Conservation (phyloP, 2,113 vertebrate genomes). For the Suncus etruscus region DNA sequence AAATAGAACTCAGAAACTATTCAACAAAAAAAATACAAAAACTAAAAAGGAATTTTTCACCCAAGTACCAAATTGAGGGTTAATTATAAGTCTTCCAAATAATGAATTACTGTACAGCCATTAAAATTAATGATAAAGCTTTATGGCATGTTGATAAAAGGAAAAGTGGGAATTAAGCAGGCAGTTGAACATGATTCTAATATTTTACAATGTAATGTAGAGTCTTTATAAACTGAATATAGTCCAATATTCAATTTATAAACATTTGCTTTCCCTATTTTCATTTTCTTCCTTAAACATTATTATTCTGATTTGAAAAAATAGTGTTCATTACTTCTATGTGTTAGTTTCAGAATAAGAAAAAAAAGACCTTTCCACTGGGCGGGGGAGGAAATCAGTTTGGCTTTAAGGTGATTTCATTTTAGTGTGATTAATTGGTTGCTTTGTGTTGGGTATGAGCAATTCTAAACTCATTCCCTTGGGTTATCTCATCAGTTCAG, state of each 20-base stretch:
- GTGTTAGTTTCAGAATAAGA: slow-evolving; percentile 42
- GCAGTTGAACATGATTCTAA: neutral
- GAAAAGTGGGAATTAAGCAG: neutral
- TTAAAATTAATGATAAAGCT: slow-evolving; percentile 40
- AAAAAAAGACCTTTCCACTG: neutral
- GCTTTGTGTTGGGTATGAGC: slow-evolving; percentile 30
- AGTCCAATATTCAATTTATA: slow-evolving; percentile 19
- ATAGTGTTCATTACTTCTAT: slow-evolving; percentile 21
- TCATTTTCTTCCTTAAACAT: slow-evolving; percentile 33
- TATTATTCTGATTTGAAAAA: slow-evolving; percentile 57
- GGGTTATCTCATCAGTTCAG: slow-evolving; percentile 45
- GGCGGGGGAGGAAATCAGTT: neutral
- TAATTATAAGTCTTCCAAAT: neutral
- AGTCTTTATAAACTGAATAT: neutral
- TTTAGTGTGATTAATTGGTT: slow-evolving; percentile 42
- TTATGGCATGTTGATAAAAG: slow-evolving; percentile 29
- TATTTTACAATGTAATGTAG: neutral
- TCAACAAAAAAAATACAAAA: slow-evolving; percentile 29
- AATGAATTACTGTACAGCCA: slow-evolving; percentile 17
- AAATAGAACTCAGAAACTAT: slow-evolving; percentile 5
- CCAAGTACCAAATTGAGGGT: neutral
- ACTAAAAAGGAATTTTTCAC: neutral
- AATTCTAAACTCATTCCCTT: slow-evolving; percentile 32
- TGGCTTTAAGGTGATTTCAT: slow-evolving; percentile 43
- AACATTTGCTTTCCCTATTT: neutral